These are phyloP conservation scores for Rhamphomyia laevipes DNA, from an alignment of 2,888 invertebrate species.

Conservation along the genomic window DNA sequence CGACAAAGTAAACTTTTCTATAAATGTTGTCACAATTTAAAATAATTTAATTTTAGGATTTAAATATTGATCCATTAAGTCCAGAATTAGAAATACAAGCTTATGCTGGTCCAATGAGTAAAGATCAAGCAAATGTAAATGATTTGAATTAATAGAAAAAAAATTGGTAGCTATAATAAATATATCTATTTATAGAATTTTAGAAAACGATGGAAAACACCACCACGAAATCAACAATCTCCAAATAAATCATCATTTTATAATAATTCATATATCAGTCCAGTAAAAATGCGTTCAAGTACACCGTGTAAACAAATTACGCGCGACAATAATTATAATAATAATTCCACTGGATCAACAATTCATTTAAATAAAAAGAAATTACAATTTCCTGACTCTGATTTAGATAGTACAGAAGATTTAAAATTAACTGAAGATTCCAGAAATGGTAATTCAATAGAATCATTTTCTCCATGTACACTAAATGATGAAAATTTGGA, in stretches of 20 bases:
- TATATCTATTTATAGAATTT: constrained; percentile 38
- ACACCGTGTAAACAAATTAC: constrained; percentile 16
- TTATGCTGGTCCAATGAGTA: constrained; percentile 85
- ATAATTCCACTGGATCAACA: constrained; percentile 3
- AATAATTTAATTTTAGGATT: constrained; percentile 38
- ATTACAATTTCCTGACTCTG: no score
- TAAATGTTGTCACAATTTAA: not conserved
- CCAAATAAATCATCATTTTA: constrained; percentile 16
- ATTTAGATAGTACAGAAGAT: not conserved
- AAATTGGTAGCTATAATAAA: not conserved
- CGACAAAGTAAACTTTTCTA: not conserved
- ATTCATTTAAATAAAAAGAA: no score
- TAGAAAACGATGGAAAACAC: constrained; percentile 72
- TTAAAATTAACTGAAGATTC: not conserved
- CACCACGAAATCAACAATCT: constrained; percentile 44
- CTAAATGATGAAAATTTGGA: not conserved
- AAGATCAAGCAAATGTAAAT: constrained; percentile 47
- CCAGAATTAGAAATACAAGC: constrained; percentile 69
- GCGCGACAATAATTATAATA: constrained; percentile 4
- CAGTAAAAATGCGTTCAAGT: constrained; percentile 12
- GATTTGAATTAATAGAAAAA: not conserved
- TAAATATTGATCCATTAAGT: constrained; percentile 52
- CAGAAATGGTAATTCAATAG: constrained; percentile 1
- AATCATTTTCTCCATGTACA: not conserved
- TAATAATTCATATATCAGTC: constrained; percentile 19